Evolutionary conservation across 92 coral and sea anemone genomes (phyloP), one percentile per base, ranked within the genome.

Genomic region (Umimayanthus chanpuru): DNA sequence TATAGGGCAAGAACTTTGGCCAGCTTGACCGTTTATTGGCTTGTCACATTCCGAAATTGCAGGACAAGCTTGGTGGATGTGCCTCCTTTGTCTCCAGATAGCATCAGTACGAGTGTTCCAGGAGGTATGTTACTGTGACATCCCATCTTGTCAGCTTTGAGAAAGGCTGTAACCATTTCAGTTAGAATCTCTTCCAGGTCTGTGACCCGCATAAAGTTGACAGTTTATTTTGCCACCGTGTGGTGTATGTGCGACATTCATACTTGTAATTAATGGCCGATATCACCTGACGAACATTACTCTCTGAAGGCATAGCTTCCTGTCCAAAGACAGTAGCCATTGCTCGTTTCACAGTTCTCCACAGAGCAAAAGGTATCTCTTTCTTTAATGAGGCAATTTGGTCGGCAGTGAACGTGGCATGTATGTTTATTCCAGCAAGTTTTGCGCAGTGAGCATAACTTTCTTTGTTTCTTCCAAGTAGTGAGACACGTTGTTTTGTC

Each of bases 291-390:
- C 85, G 43, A 15, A 80, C 68, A 21, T 80, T 5, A 11, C 25
- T 65, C 38, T 80, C 85, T 50, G 85, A 26, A 7, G 68, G 68
- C 28, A 80, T 41, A 26, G 49, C 41, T 50, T 80, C 30, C 36
- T 25, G 64, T 1, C 85, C 85, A 80, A 65, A 50, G 36, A 80
- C 85, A 30, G 26, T 53, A 50, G 64, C 49, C 68, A 80, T 56
- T 4, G 85, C 64, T 4, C 85, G 43, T 9, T 80, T 80, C 16
- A 80, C 85, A 14, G 68, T 30, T 53, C 85, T 49, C 85, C 85
- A 80, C 18, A 80, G 85, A 56, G 64, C 85, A 29, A 30, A 80
- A 14, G 85, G 29, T 71, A 80, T 80, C 39, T 80, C 85, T 23
- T 80, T 80, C 49, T 80, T 80, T 40, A 80, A 49, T 1, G 85